Percentiles rank a stretch among this genome's conserved stretches.
These are phyloP conservation scores for Poecile montanus DNA, from an alignment of 2,797 vertebrate species.

Conservation along the genomic window DNA sequence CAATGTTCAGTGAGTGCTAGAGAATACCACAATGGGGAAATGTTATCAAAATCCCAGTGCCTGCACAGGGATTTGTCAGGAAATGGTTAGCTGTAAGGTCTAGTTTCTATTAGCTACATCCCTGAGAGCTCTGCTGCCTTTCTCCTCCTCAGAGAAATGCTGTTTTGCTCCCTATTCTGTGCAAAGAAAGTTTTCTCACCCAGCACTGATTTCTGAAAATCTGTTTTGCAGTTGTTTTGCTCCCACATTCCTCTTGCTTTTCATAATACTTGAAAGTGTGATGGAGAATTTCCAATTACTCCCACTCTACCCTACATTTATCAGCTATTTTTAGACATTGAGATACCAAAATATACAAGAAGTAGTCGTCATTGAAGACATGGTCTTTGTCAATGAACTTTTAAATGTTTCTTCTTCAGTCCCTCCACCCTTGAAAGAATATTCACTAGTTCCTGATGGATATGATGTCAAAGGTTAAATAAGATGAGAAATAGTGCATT, in stretches of 20 bases:
- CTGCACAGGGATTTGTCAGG: background rate
- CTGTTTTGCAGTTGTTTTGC: background rate
- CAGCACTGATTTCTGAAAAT: background rate
- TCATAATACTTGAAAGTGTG: conserved; percentile 17
- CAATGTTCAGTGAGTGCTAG: background rate
- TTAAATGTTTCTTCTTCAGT: conserved; percentile 59
- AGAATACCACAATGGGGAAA: conserved; percentile 19
- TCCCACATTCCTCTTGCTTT: background rate
- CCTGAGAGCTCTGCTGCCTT: background rate
- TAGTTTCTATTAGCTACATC: background rate
- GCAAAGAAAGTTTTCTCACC: background rate
- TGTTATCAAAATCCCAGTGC: background rate
- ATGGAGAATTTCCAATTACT: conserved; percentile 15
- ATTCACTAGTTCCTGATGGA: conserved; percentile 58
- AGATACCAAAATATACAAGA: conserved; percentile 55
- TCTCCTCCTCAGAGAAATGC: background rate
- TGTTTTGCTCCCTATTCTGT: background rate
- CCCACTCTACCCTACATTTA: background rate
- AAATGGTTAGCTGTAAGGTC: background rate
- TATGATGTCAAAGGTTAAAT: conserved; percentile 69
- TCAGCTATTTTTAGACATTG: conserved; percentile 58
- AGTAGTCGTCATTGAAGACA: conserved; percentile 52
- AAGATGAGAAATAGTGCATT: conserved; percentile 66
- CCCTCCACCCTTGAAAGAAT: conserved; percentile 62
- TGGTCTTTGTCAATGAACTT: conserved; percentile 50